These are phyloP conservation scores for Hirundo rustica DNA, from an alignment of 2,797 vertebrate species.

Conservation along the genomic window DNA sequence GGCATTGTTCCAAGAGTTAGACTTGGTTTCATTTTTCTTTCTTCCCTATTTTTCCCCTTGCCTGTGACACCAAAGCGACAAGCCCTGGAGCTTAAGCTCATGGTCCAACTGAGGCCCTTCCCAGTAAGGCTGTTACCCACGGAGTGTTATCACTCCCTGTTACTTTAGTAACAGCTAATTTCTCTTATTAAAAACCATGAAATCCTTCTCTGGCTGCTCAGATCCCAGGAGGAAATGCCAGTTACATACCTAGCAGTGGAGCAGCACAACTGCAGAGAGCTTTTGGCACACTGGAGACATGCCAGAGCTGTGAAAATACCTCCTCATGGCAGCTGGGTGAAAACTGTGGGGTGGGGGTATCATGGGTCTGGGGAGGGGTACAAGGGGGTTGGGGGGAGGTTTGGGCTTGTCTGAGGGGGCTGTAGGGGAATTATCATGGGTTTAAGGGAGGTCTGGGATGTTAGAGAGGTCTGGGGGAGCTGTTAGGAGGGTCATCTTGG, in stretches of 20 bases:
- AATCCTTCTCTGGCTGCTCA: neutral
- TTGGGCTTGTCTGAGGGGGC: too few species aligned
- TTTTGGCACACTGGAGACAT: neutral
- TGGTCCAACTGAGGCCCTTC: neutral
- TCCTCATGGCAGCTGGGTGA: neutral
- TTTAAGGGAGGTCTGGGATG: neutral
- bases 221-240: neutral
- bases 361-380: fast-evolving
- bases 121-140: neutral
- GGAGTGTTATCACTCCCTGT: neutral
- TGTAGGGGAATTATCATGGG: neutral
- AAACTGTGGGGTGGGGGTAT: neutral
- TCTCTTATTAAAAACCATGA: neutral
- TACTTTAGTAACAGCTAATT: neutral
- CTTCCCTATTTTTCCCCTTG: neutral
- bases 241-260: neutral
- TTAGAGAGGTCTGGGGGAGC: neutral
- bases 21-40: neutral
- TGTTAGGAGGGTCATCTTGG: neutral
- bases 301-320: neutral
- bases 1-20: neutral
- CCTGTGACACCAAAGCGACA: neutral
- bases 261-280: neutral
- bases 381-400: too few species aligned
- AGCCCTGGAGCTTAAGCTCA: neutral